Evolutionary conservation across 2,113 vertebrate species (phyloP).

Genomic region (Eurypyga helias): DNA sequence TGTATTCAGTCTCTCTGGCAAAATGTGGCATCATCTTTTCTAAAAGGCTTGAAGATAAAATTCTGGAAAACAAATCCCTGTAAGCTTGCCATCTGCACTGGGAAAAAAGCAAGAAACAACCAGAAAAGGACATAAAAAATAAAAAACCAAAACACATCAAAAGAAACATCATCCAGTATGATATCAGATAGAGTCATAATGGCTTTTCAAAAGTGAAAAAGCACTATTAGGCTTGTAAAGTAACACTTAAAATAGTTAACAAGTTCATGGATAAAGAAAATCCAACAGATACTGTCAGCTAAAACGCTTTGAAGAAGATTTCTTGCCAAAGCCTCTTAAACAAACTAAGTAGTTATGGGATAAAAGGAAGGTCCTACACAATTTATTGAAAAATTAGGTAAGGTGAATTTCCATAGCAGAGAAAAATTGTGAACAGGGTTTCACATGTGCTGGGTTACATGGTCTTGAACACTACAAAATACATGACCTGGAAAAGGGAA

Average conservation of each 20-base stretch:
- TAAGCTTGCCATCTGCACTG: background rate
- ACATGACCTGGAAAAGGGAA: background rate
- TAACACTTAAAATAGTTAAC: background rate
- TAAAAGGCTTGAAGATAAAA: background rate
- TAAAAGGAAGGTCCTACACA: background rate
- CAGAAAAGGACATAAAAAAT: background rate
- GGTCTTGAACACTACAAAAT: background rate
- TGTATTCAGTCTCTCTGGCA: background rate
- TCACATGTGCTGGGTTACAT: background rate
- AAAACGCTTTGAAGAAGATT: background rate
- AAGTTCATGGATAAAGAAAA: background rate
- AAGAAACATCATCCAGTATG: background rate
- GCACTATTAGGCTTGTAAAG: background rate
- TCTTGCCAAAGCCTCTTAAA: background rate
- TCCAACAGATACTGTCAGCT: fast-evolving
- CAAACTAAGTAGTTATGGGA: background rate
- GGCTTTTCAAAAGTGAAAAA: background rate
- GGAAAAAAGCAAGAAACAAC: background rate
- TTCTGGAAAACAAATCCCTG: background rate
- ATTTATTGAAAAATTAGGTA: background rate
- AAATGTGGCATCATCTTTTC: background rate
- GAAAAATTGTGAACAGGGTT: background rate
- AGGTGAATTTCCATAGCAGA: background rate
- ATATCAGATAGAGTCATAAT: background rate
- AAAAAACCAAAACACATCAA: background rate